Conservation (phyloP, 2,888 invertebrate genomes). For the Nomada hirtipes region DNA sequence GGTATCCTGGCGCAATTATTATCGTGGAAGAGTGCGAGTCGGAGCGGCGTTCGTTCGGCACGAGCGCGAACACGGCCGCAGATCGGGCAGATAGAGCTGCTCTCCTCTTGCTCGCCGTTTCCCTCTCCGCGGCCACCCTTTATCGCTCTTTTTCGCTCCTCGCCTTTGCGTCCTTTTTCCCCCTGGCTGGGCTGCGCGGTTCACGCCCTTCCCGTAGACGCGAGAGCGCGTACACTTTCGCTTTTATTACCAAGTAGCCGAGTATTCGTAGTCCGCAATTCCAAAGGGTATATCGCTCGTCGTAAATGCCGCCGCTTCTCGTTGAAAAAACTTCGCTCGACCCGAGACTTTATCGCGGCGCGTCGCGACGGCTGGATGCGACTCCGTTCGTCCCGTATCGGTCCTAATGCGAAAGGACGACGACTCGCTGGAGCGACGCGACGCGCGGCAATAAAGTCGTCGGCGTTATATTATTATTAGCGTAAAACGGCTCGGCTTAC, state of each 20-base stretch:
- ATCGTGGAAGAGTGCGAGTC: constrained; percentile 44
- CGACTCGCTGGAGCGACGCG: constrained; percentile 7
- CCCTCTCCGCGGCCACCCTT: constrained; percentile 12
- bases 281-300: constrained; percentile 40
- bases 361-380: not conserved
- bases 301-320: constrained; percentile 40
- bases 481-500: constrained; percentile 76
- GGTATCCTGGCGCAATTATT: constrained; percentile 54
- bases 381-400: no score
- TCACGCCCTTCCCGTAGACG: not conserved
- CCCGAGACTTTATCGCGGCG: not conserved
- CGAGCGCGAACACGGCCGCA: constrained; percentile 63
- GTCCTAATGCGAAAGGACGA: not conserved
- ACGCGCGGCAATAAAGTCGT: constrained; percentile 66
- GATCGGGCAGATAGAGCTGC: constrained; percentile 66
- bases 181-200: constrained; percentile 6
- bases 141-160: constrained; percentile 21
- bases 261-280: constrained; percentile 40
- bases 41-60: constrained; percentile 50
- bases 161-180: constrained; percentile 5
- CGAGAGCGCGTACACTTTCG: constrained; percentile 50
- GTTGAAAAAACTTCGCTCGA: not conserved
- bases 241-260: constrained; percentile 49
- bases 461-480: constrained; percentile 71
- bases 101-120: constrained; percentile 29